These are phyloP conservation scores for Mus pahari DNA, from an alignment of 2,113 vertebrate genomes.

Conservation along the genomic window DNA sequence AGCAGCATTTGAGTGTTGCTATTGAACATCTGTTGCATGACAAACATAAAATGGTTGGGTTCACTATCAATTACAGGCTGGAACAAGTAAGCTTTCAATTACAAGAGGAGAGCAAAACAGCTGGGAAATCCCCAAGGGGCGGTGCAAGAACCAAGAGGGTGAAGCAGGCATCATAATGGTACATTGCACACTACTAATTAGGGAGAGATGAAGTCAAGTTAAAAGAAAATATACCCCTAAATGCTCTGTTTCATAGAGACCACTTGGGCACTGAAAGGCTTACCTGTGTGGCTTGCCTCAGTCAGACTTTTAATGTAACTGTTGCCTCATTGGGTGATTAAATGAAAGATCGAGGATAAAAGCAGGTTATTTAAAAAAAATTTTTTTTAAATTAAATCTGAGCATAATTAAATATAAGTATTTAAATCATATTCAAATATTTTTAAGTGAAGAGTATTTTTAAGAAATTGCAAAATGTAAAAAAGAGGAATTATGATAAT, in stretches of 20 bases:
- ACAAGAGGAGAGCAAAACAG: conserved; percentile 87
- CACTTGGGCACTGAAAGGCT: conserved; percentile 71
- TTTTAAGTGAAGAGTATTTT: conserved; percentile 63
- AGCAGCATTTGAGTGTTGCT: conserved; percentile 77
- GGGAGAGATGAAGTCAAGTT: conserved; percentile 85
- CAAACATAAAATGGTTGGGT: conserved; percentile 88
- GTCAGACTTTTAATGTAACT: conserved; percentile 72
- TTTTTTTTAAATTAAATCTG: background rate
- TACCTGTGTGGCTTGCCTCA: conserved; percentile 52
- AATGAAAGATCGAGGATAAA: conserved; percentile 54
- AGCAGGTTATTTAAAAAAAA: background rate
- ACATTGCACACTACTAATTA: conserved; percentile 87
- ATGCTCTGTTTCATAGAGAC: conserved; percentile 72
- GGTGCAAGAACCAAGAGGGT: conserved; percentile 81
- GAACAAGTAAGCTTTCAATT: conserved; percentile 90
- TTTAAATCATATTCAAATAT: conserved; percentile 63
- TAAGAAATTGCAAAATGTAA: conserved; percentile 54
- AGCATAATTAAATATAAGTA: conserved; percentile 27
- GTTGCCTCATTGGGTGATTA: conserved; percentile 64
- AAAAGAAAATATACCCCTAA: conserved; percentile 81
- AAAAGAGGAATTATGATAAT: conserved; percentile 47
- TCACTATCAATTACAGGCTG: conserved; percentile 88
- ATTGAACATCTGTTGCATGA: conserved; percentile 86
- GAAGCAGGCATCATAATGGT: conserved; percentile 83
- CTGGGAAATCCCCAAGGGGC: conserved; percentile 86